These are phyloP conservation scores for Acutogordius australiensis DNA, from an alignment of 2,888 invertebrate genomes.

Conservation along the genomic window DNA sequence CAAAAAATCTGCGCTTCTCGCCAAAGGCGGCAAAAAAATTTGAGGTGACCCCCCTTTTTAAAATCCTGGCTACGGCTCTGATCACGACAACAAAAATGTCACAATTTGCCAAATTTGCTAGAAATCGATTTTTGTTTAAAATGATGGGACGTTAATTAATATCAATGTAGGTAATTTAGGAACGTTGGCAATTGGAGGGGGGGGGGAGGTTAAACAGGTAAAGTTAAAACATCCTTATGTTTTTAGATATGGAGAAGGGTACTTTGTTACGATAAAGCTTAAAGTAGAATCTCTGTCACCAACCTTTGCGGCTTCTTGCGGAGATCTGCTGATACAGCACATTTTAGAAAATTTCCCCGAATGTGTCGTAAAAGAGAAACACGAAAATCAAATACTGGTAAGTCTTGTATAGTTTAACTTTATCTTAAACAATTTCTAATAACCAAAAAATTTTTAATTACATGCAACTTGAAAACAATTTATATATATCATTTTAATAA, in stretches of 20 bases:
- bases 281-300: background rate
- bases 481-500: background rate
- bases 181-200: too few relatives aligned
- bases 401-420: background rate
- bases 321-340: background rate
- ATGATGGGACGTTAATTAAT: too few relatives aligned
- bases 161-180: too few relatives aligned
- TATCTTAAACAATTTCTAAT: background rate
- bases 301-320: background rate
- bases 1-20: too few relatives aligned
- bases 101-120: background rate
- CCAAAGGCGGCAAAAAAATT: too few relatives aligned
- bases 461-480: too few relatives aligned
- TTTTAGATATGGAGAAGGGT: slow-evolving; percentile 10
- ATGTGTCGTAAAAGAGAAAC: background rate
- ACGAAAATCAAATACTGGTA: slow-evolving; percentile 3
- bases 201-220: too few relatives aligned
- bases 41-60: too few relatives aligned
- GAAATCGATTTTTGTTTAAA: background rate
- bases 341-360: background rate
- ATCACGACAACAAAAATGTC: too few relatives aligned
- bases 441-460: too few relatives aligned
- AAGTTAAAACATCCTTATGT: too few relatives aligned
- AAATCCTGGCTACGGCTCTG: too few relatives aligned
- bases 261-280: slow-evolving; percentile 2